Evolutionary conservation across 2,888 invertebrate species (phyloP).

Genomic region (Hypomecis punctinalis): DNA sequence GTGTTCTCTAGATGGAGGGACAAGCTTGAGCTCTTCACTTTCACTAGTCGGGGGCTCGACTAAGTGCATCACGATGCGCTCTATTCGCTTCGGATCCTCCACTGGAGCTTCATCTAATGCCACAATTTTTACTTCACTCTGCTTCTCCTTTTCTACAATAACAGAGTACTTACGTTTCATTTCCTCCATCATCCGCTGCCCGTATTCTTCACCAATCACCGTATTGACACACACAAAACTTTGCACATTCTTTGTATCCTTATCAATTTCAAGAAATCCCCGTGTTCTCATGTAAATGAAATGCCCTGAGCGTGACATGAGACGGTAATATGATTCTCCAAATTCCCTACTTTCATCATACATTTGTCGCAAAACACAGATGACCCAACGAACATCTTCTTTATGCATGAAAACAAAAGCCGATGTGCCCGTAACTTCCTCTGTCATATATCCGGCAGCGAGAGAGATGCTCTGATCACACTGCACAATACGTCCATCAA

Average conservation of each 20-base stretch:
- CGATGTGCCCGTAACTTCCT: constrained; percentile 94
- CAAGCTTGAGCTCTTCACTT: constrained; percentile 71
- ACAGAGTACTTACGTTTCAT: constrained; percentile 93
- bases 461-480: constrained; percentile 96
- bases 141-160: constrained; percentile 83
- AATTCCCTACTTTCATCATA: constrained; percentile 93
- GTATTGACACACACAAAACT: constrained; percentile 95
- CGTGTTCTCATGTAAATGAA: constrained; percentile 94
- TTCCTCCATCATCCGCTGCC: constrained; percentile 88
- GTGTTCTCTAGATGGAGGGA: constrained; percentile 78
- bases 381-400: constrained; percentile 95
- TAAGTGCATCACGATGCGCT: constrained; percentile 89
- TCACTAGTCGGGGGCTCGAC: constrained; percentile 71
- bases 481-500: constrained; percentile 95
- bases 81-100: constrained; percentile 89
- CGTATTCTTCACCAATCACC: constrained; percentile 90
- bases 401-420: constrained; percentile 96
- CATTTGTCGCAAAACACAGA: constrained; percentile 95
- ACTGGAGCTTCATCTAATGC: constrained; percentile 78
- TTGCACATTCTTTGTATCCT: constrained; percentile 89
- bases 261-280: constrained; percentile 93
- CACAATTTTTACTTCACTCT: constrained; percentile 55
- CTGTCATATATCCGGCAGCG: constrained; percentile 94
- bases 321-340: constrained; percentile 94
- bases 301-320: constrained; percentile 92